phyloP scores from a whole-genome alignment of 2,797 vertebrate genomes.

The Numenius phaeopus region DNA sequence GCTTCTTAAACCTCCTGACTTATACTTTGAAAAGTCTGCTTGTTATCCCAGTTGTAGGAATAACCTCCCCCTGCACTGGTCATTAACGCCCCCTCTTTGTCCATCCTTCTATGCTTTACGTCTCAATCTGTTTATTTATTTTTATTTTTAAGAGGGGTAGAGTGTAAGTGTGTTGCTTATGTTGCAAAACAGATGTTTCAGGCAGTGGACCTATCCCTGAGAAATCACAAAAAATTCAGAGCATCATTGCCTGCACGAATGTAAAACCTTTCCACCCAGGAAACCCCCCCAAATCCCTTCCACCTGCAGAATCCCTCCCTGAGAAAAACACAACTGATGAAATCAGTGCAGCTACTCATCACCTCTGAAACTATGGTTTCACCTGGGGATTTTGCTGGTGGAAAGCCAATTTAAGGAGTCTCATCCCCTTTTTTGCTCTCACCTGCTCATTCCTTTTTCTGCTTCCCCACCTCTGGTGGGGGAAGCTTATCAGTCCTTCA shows the following conservation, averaged over 20 bases:
- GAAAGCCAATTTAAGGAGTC: background rate
- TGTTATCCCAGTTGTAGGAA: background rate
- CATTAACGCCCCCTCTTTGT: background rate
- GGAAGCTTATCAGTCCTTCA: conserved; percentile 1
- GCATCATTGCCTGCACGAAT: background rate
- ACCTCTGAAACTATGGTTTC: background rate
- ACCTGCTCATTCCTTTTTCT: conserved; percentile 21
- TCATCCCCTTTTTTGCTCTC: background rate
- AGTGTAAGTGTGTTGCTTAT: background rate
- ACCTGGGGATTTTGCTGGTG: background rate
- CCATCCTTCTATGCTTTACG: background rate
- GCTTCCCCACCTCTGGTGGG: background rate
- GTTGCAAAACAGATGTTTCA: background rate
- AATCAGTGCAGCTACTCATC: background rate
- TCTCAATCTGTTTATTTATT: background rate
- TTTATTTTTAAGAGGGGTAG: background rate
- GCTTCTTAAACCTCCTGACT: background rate
- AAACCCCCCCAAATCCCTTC: background rate
- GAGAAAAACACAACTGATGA: background rate
- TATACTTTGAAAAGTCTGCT: background rate
- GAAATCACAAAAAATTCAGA: background rate
- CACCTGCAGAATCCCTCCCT: background rate
- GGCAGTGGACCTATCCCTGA: background rate
- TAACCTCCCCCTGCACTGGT: background rate
- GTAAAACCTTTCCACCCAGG: background rate